phyloP scores from a whole-genome alignment of 2,888 invertebrate species.

The Nephrotoma guestfalica region DNA sequence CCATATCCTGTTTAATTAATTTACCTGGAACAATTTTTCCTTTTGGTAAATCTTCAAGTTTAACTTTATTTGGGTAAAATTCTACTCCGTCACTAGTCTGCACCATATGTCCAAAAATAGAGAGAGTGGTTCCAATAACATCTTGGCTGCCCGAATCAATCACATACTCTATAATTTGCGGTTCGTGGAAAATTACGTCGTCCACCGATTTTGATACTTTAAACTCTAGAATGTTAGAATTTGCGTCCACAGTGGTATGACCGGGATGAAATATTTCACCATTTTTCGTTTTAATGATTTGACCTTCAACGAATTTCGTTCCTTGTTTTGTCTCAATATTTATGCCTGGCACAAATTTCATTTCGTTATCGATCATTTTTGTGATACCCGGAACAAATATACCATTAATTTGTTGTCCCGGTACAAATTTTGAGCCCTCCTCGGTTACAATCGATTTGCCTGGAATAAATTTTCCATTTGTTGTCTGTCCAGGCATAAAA shows the following conservation, averaged over 20 bases:
- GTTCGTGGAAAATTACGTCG: constrained; percentile 40
- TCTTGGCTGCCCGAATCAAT: constrained; percentile 41
- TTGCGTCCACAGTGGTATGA: constrained; percentile 35
- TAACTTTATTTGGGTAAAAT: constrained; percentile 37
- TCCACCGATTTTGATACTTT: constrained; percentile 41
- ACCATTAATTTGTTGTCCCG: constrained; percentile 43
- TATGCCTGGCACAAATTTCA: constrained; percentile 44
- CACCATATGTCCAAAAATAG: constrained; percentile 50
- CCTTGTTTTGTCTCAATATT: constrained; percentile 47
- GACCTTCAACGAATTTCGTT: constrained; percentile 49
- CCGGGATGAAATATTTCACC: constrained; percentile 51
- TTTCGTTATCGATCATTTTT: constrained; percentile 30
- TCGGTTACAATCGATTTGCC: constrained; percentile 47
- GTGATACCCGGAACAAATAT: constrained; percentile 46
- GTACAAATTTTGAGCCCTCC: constrained; percentile 47
- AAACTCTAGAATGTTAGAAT: constrained; percentile 39
- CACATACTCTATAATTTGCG: constrained; percentile 39
- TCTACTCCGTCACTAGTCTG: constrained; percentile 49
- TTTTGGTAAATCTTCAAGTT: constrained; percentile 34
- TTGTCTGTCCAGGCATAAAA: constrained; percentile 50
- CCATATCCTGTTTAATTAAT: constrained; percentile 42
- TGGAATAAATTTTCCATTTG: constrained; percentile 43
- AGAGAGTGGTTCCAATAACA: constrained; percentile 36
- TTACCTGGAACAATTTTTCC: constrained; percentile 50
- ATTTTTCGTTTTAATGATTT: constrained; percentile 41